phyloP scores from a whole-genome alignment of 2,888 invertebrate genomes.

The Netelia virgata region DNA sequence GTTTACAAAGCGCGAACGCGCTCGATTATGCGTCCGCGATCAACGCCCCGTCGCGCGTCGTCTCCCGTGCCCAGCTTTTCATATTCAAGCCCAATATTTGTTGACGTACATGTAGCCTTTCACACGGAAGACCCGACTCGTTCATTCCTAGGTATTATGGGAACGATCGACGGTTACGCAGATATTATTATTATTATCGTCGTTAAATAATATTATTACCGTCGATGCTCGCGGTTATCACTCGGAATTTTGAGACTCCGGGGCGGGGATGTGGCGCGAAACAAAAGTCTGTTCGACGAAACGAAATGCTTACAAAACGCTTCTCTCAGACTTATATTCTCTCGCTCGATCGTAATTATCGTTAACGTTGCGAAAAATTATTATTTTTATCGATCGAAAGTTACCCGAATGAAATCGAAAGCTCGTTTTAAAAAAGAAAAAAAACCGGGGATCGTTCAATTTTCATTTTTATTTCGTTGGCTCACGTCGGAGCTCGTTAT shows the following conservation, averaged over 20 bases:
- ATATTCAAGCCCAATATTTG: not conserved
- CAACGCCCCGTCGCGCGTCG: not conserved
- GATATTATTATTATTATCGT: slow-evolving; percentile 55
- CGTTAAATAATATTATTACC: slow-evolving; percentile 49
- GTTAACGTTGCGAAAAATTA: not conserved
- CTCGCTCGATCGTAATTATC: not conserved
- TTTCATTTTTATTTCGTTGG: too few relatives aligned
- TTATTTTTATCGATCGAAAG: not conserved
- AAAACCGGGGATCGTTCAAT: too few relatives aligned
- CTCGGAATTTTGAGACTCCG: not conserved
- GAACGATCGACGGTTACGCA: slow-evolving; percentile 12
- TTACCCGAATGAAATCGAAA: not conserved
- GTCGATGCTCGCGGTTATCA: slow-evolving; percentile 12
- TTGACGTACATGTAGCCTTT: slow-evolving; percentile 4
- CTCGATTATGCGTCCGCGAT: slow-evolving; percentile 58
- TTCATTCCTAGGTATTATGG: slow-evolving; percentile 15
- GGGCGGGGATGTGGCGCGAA: not conserved
- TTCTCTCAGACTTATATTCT: not conserved
- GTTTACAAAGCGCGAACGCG: slow-evolving; percentile 55
- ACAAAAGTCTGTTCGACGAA: not conserved
- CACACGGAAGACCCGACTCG: slow-evolving; percentile 17
- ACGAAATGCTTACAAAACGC: not conserved
- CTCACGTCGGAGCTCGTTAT: too few relatives aligned
- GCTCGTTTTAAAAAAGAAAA: too few relatives aligned
- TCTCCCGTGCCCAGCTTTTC: too few relatives aligned